A percentile compares a stretch with the other conserved stretches of the same genome.
These are phyloP conservation scores for Camelus dromedarius DNA, from an alignment of 2,113 vertebrate genomes.

Conservation along the genomic window DNA sequence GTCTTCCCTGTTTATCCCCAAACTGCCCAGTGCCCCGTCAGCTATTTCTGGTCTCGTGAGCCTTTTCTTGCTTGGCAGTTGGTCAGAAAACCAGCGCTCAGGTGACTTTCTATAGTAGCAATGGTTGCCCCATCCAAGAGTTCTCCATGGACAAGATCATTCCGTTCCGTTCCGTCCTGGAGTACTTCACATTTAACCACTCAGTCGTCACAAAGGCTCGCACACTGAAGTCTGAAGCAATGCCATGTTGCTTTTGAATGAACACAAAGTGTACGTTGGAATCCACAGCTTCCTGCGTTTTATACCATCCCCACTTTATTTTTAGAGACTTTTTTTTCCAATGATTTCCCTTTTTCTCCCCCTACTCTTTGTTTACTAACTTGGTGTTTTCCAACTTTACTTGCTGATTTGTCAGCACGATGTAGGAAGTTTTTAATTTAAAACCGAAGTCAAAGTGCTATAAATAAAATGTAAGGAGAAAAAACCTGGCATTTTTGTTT, in stretches of 20 bases:
- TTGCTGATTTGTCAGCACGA: not conserved
- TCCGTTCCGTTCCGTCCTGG: not conserved
- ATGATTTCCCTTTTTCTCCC: not conserved
- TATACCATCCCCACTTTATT: not conserved
- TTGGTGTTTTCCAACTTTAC: not conserved
- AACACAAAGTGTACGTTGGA: not conserved
- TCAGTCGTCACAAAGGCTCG: not conserved
- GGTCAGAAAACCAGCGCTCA: not conserved
- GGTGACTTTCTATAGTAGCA: not conserved
- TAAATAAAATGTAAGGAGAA: not conserved
- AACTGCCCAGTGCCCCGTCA: rapidly evolving
- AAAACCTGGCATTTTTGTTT: not conserved
- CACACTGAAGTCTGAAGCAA: not conserved
- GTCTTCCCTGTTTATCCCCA: not conserved
- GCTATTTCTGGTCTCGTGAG: not conserved
- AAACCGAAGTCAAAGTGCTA: not conserved
- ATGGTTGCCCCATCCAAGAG: not conserved
- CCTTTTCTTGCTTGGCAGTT: not conserved
- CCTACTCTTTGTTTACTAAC: not conserved
- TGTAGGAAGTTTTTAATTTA: not conserved
- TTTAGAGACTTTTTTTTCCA: not conserved
- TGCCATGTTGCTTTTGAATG: rapidly evolving
- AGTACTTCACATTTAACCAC: not conserved
- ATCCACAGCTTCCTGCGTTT: not conserved
- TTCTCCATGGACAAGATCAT: not conserved